phyloP scores from a whole-genome alignment of 2,797 vertebrate genomes.

The Dendrocincla fuliginosa region DNA sequence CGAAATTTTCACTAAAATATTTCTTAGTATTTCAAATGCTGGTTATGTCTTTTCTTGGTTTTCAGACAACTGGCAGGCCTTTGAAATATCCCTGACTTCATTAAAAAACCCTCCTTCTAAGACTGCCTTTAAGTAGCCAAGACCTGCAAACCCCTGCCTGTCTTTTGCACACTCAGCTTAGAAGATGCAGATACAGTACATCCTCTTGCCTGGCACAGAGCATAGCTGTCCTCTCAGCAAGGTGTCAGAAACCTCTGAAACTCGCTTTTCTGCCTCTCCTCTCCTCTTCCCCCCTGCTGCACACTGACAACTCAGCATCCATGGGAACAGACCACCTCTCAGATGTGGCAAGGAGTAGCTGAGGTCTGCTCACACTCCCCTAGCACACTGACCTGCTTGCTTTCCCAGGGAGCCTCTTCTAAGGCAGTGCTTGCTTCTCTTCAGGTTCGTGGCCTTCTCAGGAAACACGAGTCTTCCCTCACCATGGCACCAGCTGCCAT shows the following conservation, averaged over 20 bases:
- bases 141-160: background rate
- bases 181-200: background rate
- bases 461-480: background rate
- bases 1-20: background rate
- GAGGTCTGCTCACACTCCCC: background rate
- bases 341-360: background rate
- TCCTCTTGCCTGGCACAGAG: background rate
- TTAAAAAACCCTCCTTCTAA: background rate
- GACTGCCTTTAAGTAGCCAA: background rate
- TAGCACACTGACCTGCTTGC: rapidly evolving
- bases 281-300: background rate
- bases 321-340: background rate
- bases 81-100: background rate
- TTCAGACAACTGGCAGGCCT: background rate
- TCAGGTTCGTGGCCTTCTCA: background rate
- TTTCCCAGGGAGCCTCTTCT: background rate
- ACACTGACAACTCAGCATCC: background rate
- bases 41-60: background rate
- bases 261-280: background rate
- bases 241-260: background rate
- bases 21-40: background rate
- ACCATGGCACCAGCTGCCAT: background rate
- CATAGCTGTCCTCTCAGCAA: rapidly evolving
- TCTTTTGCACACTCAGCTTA: background rate
- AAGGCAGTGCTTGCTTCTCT: background rate